Evolutionary conservation across 2,113 vertebrate genomes (phyloP).

Genomic region (Apaloderma vittatum): DNA sequence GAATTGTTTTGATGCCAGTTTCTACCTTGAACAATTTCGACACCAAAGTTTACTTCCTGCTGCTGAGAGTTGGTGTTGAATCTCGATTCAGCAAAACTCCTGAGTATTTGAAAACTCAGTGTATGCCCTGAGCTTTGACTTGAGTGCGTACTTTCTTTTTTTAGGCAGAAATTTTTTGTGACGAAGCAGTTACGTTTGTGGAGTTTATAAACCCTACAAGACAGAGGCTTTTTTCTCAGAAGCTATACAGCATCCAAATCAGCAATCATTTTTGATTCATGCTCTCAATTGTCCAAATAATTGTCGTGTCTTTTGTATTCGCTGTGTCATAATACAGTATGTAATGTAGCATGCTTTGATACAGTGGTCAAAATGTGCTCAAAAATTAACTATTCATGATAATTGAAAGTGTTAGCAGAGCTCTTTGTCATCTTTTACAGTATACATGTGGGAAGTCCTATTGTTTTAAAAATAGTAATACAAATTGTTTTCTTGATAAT

Average conservation of each 20-base stretch:
- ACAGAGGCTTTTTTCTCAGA: not conserved
- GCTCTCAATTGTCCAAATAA: not conserved
- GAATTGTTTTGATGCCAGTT: not conserved
- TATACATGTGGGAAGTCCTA: not conserved
- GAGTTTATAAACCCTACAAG: not conserved
- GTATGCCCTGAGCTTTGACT: not conserved
- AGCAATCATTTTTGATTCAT: not conserved
- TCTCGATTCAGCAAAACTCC: not conserved
- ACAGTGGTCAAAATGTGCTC: not conserved
- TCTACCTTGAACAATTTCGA: not conserved
- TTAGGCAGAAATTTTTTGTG: not conserved
- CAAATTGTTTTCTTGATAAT: not conserved
- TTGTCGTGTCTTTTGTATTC: not conserved
- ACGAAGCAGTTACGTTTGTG: not conserved
- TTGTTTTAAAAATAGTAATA: not conserved
- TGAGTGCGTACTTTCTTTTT: not conserved
- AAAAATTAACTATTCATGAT: slow-evolving; percentile 10
- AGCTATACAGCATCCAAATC: not conserved
- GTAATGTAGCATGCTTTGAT: not conserved
- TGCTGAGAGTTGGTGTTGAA: not conserved
- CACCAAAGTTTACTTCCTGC: not conserved
- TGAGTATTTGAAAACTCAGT: not conserved
- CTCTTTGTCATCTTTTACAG: not conserved
- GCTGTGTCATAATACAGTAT: not conserved
- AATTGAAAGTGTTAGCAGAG: not conserved